Evolutionary conservation across 1,140 invertebrate genomes (phyloP).

Genomic region (Hirudo medicinalis): DNA sequence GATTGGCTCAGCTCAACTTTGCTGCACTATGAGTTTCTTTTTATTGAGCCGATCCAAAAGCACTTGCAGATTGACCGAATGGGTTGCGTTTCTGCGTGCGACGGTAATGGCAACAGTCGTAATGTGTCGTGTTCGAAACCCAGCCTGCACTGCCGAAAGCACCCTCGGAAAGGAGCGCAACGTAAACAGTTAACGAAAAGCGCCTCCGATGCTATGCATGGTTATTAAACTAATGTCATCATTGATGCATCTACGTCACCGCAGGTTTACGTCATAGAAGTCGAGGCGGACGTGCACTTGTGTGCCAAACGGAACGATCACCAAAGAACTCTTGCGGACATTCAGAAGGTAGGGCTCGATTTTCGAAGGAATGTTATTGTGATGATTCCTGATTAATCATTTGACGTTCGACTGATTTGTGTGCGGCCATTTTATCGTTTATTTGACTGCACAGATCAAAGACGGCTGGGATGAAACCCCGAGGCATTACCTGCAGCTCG

Average conservation of each 20-base stretch:
- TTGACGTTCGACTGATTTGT: neutral
- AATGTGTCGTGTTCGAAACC: too few relatives aligned
- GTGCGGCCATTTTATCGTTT: conserved; percentile 8
- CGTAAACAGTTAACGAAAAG: too few relatives aligned
- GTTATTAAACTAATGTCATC: too few relatives aligned
- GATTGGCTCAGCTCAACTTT: too few relatives aligned
- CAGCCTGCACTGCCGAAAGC: too few relatives aligned
- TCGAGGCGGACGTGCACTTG: conserved; percentile 59
- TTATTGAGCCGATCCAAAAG: too few relatives aligned
- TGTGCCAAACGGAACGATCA: conserved; percentile 74
- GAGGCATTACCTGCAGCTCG: conserved; percentile 50
- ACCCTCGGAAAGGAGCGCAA: too few relatives aligned
- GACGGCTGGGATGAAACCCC: conserved; percentile 67
- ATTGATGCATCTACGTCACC: conserved; percentile 24
- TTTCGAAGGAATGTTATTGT: neutral
- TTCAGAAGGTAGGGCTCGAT: conserved; percentile 45
- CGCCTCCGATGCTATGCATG: too few relatives aligned
- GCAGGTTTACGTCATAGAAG: conserved; percentile 72
- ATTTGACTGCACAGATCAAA: conserved; percentile 44
- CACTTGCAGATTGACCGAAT: too few relatives aligned
- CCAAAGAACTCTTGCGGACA: conserved; percentile 61
- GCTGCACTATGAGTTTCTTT: too few relatives aligned
- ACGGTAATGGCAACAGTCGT: too few relatives aligned
- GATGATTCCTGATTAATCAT: neutral
- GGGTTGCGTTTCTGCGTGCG: too few relatives aligned